Percentiles rank a stretch among this genome's conserved stretches.
phyloP scores from a whole-genome alignment of 2,113 vertebrate genomes.

The Albula goreensis region DNA sequence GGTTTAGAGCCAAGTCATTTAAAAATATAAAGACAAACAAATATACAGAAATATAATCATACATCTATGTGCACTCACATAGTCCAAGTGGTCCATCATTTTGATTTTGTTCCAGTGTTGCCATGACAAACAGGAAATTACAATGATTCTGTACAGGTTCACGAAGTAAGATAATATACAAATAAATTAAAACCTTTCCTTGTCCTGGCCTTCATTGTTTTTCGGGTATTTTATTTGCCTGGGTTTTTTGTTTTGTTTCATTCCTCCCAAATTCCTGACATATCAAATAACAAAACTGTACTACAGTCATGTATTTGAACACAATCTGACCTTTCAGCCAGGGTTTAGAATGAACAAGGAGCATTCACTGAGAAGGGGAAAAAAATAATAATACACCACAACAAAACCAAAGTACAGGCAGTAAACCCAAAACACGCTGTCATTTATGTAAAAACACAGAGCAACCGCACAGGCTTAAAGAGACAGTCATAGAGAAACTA shows the following conservation, averaged over 20 bases:
- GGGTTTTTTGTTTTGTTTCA: not conserved
- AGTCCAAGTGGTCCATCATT: conserved; percentile 28
- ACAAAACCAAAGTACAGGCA: conserved; percentile 3
- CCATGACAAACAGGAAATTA: conserved; percentile 43
- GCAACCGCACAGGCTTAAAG: not conserved
- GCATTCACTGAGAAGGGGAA: not conserved
- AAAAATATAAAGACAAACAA: conserved; percentile 31
- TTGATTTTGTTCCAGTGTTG: conserved; percentile 46
- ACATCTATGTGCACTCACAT: conserved; percentile 22
- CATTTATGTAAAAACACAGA: not conserved
- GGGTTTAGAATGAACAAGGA: not conserved
- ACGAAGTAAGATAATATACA: conserved; percentile 30
- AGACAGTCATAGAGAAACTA: not conserved
- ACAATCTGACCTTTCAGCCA: not conserved
- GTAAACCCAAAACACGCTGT: not conserved
- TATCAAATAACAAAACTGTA: conserved; percentile 7
- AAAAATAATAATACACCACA: not conserved
- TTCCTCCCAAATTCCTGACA: not conserved
- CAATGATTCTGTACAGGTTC: conserved; percentile 19
- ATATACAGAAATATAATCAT: conserved; percentile 27
- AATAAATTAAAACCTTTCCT: conserved; percentile 52
- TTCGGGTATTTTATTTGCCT: not conserved
- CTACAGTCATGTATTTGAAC: not conserved
- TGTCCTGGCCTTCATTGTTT: conserved; percentile 23
- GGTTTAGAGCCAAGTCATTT: conserved; percentile 23